Conservation (phyloP, 2,888 invertebrate species). For the Brachypalpus laphriformis region DNA sequence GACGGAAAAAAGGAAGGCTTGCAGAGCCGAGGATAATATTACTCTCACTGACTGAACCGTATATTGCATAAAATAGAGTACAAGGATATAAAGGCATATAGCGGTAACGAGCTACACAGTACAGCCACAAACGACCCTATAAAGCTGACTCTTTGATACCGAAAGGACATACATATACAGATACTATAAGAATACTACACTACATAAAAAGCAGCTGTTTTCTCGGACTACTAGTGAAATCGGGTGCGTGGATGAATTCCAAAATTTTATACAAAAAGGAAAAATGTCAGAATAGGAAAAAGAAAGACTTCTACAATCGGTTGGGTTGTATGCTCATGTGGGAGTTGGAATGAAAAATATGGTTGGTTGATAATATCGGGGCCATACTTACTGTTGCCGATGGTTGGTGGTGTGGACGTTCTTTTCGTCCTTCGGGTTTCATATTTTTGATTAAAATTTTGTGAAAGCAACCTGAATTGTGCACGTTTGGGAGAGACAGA, state of each 20-base stretch:
- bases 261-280: neutral
- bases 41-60: slow-evolving; percentile 20
- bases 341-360: neutral
- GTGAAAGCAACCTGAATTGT: neutral
- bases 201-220: slow-evolving; percentile 19
- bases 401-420: neutral
- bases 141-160: slow-evolving; percentile 17
- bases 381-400: neutral
- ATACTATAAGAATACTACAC: neutral
- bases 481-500: neutral
- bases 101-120: slow-evolving; percentile 13
- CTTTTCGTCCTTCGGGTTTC: slow-evolving; percentile 14
- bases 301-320: neutral
- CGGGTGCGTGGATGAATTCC: neutral
- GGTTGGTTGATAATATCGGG: neutral
- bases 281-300: neutral
- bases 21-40: slow-evolving; percentile 18
- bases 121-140: slow-evolving; percentile 8
- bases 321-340: neutral
- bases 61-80: slow-evolving; percentile 32
- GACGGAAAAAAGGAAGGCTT: slow-evolving; percentile 9
- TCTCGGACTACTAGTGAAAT: neutral
- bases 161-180: too few relatives aligned
- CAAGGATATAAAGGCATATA: slow-evolving; percentile 11
- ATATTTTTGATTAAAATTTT: slow-evolving; percentile 59